These are phyloP conservation scores for Psittacula cyanocephala DNA, from an alignment of 2,113 vertebrate genomes.

Conservation along the genomic window DNA sequence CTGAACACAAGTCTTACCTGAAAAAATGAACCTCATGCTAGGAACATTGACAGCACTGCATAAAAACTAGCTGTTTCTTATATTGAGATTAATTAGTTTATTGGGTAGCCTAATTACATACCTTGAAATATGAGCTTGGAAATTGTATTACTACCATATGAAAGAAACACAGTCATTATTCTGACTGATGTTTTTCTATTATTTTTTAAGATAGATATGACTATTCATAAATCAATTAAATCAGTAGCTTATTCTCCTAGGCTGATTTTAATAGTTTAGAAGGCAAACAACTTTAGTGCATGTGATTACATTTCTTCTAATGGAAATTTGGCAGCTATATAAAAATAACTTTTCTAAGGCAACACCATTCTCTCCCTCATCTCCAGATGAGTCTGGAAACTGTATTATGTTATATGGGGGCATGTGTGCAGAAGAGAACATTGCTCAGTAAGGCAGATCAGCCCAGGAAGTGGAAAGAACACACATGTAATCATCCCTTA, in stretches of 20 bases:
- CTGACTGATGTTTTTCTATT: neutral
- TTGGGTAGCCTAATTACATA: neutral
- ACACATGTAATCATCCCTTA: neutral
- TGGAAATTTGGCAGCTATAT: neutral
- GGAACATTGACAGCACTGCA: neutral
- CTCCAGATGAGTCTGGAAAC: slow-evolving; percentile 5
- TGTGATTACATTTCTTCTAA: slow-evolving; percentile 9
- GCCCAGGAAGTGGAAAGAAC: neutral
- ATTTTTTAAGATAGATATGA: neutral
- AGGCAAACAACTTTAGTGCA: slow-evolving; percentile 2
- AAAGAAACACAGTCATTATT: neutral
- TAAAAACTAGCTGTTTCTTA: neutral
- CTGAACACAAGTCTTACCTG: neutral
- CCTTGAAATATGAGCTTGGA: slow-evolving; percentile 1
- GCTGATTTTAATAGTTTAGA: slow-evolving; percentile 7
- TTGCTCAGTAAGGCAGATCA: neutral
- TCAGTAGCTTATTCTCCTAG: slow-evolving; percentile 3
- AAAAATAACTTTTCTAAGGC: slow-evolving; percentile 1
- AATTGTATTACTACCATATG: neutral
- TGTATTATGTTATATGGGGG: neutral
- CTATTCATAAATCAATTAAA: slow-evolving; percentile 34
- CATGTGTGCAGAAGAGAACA: neutral
- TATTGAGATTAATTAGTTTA: slow-evolving; percentile 8
- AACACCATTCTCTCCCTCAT: neutral
- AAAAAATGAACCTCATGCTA: neutral